Evolutionary conservation across 2,113 vertebrate species (phyloP).

Genomic region (Erythrolamprus reginae): DNA sequence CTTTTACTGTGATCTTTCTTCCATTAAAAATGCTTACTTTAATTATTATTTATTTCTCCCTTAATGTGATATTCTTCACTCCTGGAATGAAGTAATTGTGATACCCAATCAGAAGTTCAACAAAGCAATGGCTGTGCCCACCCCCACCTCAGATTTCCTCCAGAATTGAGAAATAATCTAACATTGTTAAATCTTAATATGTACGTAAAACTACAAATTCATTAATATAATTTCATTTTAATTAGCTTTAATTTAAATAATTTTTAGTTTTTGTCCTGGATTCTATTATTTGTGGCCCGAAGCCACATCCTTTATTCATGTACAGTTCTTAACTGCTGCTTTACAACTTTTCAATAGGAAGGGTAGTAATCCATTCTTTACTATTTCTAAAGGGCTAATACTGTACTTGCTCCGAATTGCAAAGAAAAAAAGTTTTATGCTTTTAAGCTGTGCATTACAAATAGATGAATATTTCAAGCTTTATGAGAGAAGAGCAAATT

Average conservation of each 20-base stretch:
- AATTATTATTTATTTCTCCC: background rate
- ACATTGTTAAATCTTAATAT: background rate
- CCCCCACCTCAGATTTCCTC: background rate
- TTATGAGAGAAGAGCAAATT: background rate
- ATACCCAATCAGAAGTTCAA: background rate
- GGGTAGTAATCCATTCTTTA: background rate
- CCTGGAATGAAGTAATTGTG: background rate
- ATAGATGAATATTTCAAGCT: background rate
- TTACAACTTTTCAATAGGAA: background rate
- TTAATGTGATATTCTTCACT: no score
- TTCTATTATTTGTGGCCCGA: background rate
- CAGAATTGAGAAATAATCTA: background rate
- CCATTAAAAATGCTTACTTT: background rate
- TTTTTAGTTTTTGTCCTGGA: background rate
- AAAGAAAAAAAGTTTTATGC: background rate
- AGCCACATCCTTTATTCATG: background rate
- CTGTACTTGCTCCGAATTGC: background rate
- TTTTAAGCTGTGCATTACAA: background rate
- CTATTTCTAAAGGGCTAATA: background rate
- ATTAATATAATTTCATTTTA: background rate
- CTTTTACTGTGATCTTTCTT: background rate
- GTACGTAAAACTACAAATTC: background rate
- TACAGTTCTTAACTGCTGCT: background rate
- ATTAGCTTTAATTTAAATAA: background rate
- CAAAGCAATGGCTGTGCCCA: background rate